A percentile compares a stretch with the other conserved stretches of the same genome.
phyloP scores from a whole-genome alignment of 1,140 invertebrate species.

The Drosophila athabasca region DNA sequence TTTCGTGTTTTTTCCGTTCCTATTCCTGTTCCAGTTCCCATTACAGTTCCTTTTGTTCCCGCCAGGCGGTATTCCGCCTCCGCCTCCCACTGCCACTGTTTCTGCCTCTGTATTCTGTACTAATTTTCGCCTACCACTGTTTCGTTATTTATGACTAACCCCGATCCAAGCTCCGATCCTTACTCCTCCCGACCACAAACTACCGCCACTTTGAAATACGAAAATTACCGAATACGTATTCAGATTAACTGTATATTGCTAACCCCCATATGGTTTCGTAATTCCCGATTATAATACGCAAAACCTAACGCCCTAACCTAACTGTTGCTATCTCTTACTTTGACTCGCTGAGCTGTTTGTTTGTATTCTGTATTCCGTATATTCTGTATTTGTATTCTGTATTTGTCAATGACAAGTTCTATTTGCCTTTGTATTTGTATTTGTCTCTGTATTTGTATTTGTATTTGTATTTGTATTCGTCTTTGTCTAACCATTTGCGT shows the following conservation, averaged over 20 bases:
- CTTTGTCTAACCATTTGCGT: slow-evolving; percentile 33
- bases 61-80: slow-evolving; percentile 7
- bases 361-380: slow-evolving; percentile 26
- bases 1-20: slow-evolving; percentile 26
- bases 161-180: not conserved
- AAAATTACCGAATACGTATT: slow-evolving; percentile 26
- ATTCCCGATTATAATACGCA: slow-evolving; percentile 39
- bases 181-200: not conserved
- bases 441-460: slow-evolving; percentile 25
- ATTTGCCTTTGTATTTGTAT: slow-evolving; percentile 45
- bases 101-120: slow-evolving; percentile 18
- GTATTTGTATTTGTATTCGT: slow-evolving; percentile 44
- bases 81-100: slow-evolving; percentile 18
- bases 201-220: too few species aligned
- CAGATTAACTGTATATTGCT: slow-evolving; percentile 38
- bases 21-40: slow-evolving; percentile 22
- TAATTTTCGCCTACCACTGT: slow-evolving; percentile 37
- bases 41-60: slow-evolving; percentile 11
- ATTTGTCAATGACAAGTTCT: slow-evolving; percentile 34
- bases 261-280: slow-evolving; percentile 27
- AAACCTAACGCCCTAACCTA: slow-evolving; percentile 19
- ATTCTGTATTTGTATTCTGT: slow-evolving; percentile 2
- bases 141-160: slow-evolving; percentile 41
- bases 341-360: slow-evolving; percentile 61
- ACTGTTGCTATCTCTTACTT: slow-evolving; percentile 49